Evolutionary conservation across 2,888 invertebrate genomes (phyloP).

Genomic region (Agrotis segetum): DNA sequence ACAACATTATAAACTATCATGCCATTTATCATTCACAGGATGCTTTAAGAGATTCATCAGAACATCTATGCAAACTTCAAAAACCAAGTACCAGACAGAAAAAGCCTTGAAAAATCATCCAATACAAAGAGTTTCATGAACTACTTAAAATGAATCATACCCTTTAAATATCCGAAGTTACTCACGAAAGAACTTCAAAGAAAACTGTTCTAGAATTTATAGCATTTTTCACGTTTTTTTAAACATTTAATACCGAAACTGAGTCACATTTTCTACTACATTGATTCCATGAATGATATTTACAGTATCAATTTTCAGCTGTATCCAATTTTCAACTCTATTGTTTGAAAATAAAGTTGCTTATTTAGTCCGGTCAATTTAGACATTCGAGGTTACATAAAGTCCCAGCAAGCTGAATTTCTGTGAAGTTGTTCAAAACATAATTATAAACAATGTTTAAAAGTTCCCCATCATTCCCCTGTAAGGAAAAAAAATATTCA

Average conservation of each 20-base stretch:
- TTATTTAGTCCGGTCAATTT: no score
- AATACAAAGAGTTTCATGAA: not conserved
- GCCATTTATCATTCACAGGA: no score
- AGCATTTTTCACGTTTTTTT: slow-evolving; percentile 42
- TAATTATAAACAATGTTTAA: no score
- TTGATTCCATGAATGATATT: slow-evolving; percentile 60
- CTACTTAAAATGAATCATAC: slow-evolving; percentile 3
- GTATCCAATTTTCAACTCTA: slow-evolving; percentile 27
- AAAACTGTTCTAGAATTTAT: slow-evolving; percentile 24
- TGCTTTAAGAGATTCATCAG: not conserved
- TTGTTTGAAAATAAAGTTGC: not conserved
- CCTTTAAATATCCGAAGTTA: slow-evolving; percentile 19
- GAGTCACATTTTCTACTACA: slow-evolving; percentile 63
- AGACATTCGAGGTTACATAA: no score
- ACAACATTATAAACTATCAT: no score
- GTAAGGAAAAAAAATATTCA: no score
- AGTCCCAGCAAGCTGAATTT: no score
- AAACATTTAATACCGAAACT: slow-evolving; percentile 45
- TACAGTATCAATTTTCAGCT: slow-evolving; percentile 16
- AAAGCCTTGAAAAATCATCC: not conserved
- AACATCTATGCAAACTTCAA: not conserved
- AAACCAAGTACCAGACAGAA: not conserved
- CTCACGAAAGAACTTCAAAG: slow-evolving; percentile 26
- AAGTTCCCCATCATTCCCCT: no score
- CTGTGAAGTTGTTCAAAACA: no score